Conservation (phyloP, 2,113 vertebrate genomes). For the Sceloporus undulatus region DNA sequence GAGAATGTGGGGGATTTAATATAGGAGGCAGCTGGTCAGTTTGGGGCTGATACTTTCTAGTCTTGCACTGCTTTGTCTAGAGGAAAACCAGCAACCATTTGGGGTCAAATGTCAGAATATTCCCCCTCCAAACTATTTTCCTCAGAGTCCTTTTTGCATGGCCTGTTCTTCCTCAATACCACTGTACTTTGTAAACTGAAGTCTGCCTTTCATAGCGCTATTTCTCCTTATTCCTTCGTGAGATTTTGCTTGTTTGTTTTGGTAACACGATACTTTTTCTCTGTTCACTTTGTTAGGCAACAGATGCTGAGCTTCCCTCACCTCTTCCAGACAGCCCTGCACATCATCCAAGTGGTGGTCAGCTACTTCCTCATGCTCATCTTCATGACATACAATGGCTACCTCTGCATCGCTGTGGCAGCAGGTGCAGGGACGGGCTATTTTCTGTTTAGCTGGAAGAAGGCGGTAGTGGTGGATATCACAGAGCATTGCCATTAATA, state of each 20-base stretch:
- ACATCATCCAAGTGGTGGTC: slow-evolving; percentile 94
- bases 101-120: too few species aligned
- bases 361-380: slow-evolving; percentile 98
- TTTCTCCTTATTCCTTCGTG: not conserved
- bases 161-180: too few species aligned
- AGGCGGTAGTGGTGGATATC: slow-evolving; percentile 97
- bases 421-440: slow-evolving; percentile 91
- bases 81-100: too few species aligned
- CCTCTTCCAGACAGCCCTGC: slow-evolving; percentile 91
- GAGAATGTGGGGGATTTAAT: too few species aligned
- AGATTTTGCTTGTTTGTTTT: too few species aligned
- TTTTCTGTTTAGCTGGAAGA: slow-evolving; percentile 99
- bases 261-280: not conserved
- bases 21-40: not conserved
- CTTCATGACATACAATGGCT: slow-evolving; percentile 99
- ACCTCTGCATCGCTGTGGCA: slow-evolving; percentile 95
- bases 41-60: not conserved
- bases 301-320: slow-evolving; percentile 95
- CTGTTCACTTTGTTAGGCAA: slow-evolving; percentile 80
- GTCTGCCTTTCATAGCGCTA: too few species aligned
- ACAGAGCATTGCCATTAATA: slow-evolving; percentile 95
- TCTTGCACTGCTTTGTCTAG: too few species aligned
- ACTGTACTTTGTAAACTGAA: too few species aligned
- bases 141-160: too few species aligned
- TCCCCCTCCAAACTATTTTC: too few species aligned